Evolutionary conservation across 2,113 vertebrate species (phyloP), one percentile per base, ranked within the genome.

Genomic region (Pan paniscus): DNA sequence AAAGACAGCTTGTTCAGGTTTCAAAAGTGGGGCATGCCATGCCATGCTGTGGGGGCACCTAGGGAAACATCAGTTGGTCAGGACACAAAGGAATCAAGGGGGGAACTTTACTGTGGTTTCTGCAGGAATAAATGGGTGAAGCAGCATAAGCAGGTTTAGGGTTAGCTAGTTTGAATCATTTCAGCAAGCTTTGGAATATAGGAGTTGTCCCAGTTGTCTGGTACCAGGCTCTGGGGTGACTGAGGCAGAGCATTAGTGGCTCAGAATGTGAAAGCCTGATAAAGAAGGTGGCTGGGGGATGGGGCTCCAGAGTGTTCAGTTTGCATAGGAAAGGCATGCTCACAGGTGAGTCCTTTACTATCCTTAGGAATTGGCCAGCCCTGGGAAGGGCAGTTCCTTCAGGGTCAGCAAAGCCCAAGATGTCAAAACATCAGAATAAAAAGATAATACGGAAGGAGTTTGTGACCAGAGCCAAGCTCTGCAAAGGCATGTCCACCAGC

Each of bases 401-500:
- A 32, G n/a, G 25, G 22, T 64, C 52, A 46, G 17, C 57, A 57
- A n/a, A 50, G 75, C 20, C 5, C 38, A 40, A 8, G 25, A 84
- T 13, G 25, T 13, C 78, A 50, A 35, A 50, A 55, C 17, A 78
- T 55, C 52, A 46, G 38, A 55, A 75, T 27, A 59, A 67, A 48
- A 57, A 87, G 67, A 40, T 4, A 6, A 64, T 4, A 46, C n/a
- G 46, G 40, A 30, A 20, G 46, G 52, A 80, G 46, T 32, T 35
- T 0, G 4, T 75, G 67, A 73, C 38, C 46, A n/a, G 18, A 40
- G 55, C 23, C 25, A 3, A 0, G 1, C 13, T 52, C 50, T 7
- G 14, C 25, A 22, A 32, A 35, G 46, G 52, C 40, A 18, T 1
- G 18, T 6, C 25, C 14, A 11, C 0, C 0, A 4, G 20, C 30